phyloP scores from a whole-genome alignment of 2,113 vertebrate genomes.

The Henicopernis longicauda region DNA sequence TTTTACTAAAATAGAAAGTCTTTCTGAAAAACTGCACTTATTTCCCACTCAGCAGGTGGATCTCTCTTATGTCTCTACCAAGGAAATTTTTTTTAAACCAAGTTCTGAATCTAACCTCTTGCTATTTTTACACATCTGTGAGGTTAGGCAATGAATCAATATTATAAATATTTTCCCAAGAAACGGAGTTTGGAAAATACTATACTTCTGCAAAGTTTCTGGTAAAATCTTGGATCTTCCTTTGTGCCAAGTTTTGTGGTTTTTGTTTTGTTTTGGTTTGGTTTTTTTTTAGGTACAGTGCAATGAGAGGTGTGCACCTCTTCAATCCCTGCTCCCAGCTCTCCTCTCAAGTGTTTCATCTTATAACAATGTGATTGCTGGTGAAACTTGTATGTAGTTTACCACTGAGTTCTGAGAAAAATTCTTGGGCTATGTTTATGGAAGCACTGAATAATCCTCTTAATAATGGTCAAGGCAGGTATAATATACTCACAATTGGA shows the following conservation, averaged over 20 bases:
- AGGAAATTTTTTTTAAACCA: neutral
- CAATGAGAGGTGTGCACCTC: neutral
- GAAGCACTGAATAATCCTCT: conserved; percentile 38
- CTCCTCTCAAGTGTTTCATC: neutral
- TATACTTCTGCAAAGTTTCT: neutral
- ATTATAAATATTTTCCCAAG: neutral
- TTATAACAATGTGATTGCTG: neutral
- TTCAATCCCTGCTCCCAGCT: neutral
- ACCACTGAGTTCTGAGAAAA: neutral
- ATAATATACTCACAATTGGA: neutral
- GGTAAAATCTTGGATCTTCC: neutral
- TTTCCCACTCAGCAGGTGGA: neutral
- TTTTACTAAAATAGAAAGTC: neutral
- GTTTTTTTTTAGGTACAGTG: neutral
- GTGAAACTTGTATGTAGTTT: neutral
- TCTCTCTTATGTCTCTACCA: neutral
- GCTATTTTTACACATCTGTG: neutral
- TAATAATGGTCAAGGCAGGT: conserved; percentile 1
- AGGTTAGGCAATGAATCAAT: neutral
- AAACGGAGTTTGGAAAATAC: neutral
- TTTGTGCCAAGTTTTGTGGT: neutral
- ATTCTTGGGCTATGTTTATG: conserved; percentile 33
- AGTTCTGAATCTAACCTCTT: neutral
- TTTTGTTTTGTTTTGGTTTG: no score
- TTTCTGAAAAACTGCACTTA: neutral